These are phyloP conservation scores for Lochmaea capreae DNA, from an alignment of 2,888 invertebrate species.

Conservation along the genomic window DNA sequence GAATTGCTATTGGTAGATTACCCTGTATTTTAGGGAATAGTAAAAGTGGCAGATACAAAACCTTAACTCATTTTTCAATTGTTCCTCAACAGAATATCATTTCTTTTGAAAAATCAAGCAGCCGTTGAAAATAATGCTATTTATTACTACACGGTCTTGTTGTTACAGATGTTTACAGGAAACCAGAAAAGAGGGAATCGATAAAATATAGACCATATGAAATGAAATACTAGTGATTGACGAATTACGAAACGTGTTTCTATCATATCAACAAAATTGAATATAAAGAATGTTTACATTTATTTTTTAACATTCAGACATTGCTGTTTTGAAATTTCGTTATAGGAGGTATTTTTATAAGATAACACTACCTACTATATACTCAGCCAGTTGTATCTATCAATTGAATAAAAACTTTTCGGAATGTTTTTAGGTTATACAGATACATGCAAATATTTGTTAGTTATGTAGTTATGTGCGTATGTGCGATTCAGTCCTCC, in stretches of 20 bases:
- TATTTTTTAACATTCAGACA: not conserved
- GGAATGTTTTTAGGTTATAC: too few species aligned
- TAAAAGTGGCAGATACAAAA: not conserved
- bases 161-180: constrained; percentile 36
- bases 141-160: constrained; percentile 29
- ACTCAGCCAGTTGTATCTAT: too few species aligned
- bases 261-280: constrained; percentile 3
- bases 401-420: too few species aligned
- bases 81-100: not conserved
- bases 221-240: constrained; percentile 18
- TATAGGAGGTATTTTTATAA: too few species aligned
- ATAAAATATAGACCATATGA: constrained; percentile 26
- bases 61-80: constrained; percentile 6
- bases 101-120: constrained; percentile 28
- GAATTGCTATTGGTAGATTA: not conserved
- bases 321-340: too few species aligned
- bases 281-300: not conserved
- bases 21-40: not conserved
- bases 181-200: constrained; percentile 27
- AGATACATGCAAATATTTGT: too few species aligned
- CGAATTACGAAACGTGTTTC: constrained; percentile 11
- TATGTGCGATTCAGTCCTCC: too few species aligned
- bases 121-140: constrained; percentile 32
- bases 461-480: too few species aligned
- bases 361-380: too few species aligned